Evolutionary conservation across 2,888 invertebrate species (phyloP).

Genomic region (Ennomos fuscantarius): DNA sequence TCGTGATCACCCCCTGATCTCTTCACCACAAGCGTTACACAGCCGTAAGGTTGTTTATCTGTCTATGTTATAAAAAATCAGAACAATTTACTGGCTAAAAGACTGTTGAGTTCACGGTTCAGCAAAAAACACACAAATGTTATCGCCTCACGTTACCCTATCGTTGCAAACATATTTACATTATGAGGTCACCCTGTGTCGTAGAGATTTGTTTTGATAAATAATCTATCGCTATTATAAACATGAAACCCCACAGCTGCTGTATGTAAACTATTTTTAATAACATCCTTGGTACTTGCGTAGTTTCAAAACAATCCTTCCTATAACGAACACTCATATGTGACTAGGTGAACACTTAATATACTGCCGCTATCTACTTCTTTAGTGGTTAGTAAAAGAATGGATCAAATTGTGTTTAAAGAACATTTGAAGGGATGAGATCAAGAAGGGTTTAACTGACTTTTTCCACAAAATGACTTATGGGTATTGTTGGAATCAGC

Average conservation of each 20-base stretch:
- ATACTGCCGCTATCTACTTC: neutral
- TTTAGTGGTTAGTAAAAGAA: neutral
- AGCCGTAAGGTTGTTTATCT: too few species aligned
- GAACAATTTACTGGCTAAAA: neutral
- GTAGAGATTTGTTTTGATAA: conserved; percentile 70
- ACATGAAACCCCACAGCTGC: conserved; percentile 51
- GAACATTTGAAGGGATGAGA: too few species aligned
- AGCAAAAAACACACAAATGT: conserved; percentile 21
- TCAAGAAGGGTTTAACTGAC: too few species aligned
- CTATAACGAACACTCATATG: conserved; percentile 13
- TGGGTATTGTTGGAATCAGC: too few species aligned
- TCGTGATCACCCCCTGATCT: too few species aligned
- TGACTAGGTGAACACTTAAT: neutral
- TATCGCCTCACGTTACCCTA: conserved; percentile 34
- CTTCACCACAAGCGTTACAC: too few species aligned
- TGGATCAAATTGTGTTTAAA: too few species aligned
- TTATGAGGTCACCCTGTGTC: conserved; percentile 66
- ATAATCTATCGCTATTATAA: conserved; percentile 62
- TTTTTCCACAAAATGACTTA: too few species aligned
- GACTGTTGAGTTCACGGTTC: conserved; percentile 11
- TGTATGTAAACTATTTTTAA: conserved; percentile 64
- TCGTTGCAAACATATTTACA: conserved; percentile 64
- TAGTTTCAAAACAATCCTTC: conserved; percentile 25
- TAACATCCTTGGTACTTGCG: conserved; percentile 47
- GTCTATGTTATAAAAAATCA: too few species aligned